phyloP scores from a whole-genome alignment of 1,140 invertebrate genomes.

The Holcopasites calliopsidis region DNA sequence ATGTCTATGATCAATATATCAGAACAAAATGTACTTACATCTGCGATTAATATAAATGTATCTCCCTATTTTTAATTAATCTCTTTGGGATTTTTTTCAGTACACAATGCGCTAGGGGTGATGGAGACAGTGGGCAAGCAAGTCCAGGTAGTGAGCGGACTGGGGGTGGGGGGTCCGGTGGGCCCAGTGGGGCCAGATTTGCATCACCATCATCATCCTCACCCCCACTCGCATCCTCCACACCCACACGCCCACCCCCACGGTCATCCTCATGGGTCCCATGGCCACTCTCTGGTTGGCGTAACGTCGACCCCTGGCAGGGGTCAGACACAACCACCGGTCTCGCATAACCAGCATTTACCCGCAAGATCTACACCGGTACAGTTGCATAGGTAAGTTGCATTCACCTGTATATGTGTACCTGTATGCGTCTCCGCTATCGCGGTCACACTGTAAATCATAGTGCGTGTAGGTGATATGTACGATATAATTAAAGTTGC shows the following conservation, averaged over 20 bases:
- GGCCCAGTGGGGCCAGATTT: conserved; percentile 73
- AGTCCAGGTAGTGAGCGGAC: conserved; percentile 78
- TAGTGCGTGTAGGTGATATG: not conserved
- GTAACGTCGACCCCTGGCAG: conserved; percentile 72
- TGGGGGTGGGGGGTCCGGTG: conserved; percentile 77
- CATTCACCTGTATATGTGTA: not conserved
- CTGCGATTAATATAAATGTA: no score
- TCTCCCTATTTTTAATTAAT: conserved; percentile 18
- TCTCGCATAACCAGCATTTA: conserved; percentile 76
- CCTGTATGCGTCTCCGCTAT: not conserved
- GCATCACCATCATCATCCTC: conserved; percentile 77
- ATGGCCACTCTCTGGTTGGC: conserved; percentile 75
- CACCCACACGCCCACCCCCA: conserved; percentile 77
- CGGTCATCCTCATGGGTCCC: conserved; percentile 69
- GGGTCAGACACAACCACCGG: conserved; percentile 75
- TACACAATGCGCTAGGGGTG: conserved; percentile 77
- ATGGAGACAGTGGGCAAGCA: conserved; percentile 79
- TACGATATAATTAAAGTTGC: conserved; percentile 35
- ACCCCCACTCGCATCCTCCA: conserved; percentile 71
- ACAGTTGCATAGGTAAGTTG: conserved; percentile 73
- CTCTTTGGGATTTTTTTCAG: conserved; percentile 67
- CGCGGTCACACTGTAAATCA: not conserved
- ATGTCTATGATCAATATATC: no score
- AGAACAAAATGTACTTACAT: no score
- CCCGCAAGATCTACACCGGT: conserved; percentile 76